Percentiles rank a stretch among this genome's conserved stretches.
phyloP scores from a whole-genome alignment of 2,797 vertebrate genomes.

The Xerus rutilus region DNA sequence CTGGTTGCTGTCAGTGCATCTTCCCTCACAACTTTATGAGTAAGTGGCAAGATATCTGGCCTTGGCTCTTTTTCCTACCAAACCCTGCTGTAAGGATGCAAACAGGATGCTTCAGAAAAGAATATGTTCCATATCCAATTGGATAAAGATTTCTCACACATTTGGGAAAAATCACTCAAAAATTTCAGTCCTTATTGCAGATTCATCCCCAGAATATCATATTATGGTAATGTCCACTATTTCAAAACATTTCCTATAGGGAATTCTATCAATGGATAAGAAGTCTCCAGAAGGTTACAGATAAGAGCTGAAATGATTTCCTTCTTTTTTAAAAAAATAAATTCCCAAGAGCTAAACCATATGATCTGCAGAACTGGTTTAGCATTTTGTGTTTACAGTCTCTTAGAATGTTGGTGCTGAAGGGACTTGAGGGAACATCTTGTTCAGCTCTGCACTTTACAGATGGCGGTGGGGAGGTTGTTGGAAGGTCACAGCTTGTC shows the following conservation, averaged over 20 bases:
- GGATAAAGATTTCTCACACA: conserved; percentile 67
- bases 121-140: conserved; percentile 23
- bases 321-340: conserved; percentile 17
- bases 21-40: conserved; percentile 66
- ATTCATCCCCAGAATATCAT: conserved; percentile 67
- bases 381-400: conserved; percentile 47
- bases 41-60: conserved; percentile 72
- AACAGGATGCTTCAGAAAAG: conserved; percentile 63
- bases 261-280: conserved; percentile 67
- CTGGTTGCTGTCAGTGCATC: conserved; percentile 37
- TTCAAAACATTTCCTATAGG: conserved; percentile 76
- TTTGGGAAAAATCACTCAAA: conserved; percentile 71
- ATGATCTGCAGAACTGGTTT: conserved; percentile 36
- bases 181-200: conserved; percentile 47
- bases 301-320: conserved; percentile 54
- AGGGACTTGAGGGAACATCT: conserved; percentile 24
- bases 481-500: conserved; percentile 53
- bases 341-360: neutral
- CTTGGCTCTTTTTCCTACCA: conserved; percentile 59
- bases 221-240: conserved; percentile 69
- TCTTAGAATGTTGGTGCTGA: neutral
- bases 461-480: conserved; percentile 34
- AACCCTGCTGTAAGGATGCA: conserved; percentile 44
- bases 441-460: neutral
- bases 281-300: conserved; percentile 63